Conservation (phyloP, 2,113 vertebrate genomes). For the Phaetusa simplex region DNA sequence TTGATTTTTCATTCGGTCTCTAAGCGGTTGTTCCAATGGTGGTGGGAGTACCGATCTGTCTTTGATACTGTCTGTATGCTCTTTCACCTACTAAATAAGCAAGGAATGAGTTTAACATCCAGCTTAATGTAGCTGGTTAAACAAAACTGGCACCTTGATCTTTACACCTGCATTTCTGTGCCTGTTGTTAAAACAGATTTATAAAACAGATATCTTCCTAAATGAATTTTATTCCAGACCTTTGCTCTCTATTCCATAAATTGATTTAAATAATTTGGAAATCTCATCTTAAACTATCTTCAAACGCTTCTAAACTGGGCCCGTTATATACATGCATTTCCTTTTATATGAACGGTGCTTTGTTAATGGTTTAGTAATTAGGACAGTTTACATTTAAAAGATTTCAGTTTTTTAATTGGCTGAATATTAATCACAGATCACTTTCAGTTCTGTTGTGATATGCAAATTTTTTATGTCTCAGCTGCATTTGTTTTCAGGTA, state of each 20-base stretch:
- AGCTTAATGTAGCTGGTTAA: background rate
- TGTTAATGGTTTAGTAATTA: slow-evolving; percentile 31
- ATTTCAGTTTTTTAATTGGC: slow-evolving; percentile 37
- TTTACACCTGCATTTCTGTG: background rate
- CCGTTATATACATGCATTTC: background rate
- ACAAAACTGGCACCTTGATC: background rate
- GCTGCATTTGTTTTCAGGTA: slow-evolving; percentile 55
- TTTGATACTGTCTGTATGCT: background rate
- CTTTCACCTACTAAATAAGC: background rate
- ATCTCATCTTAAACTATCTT: background rate
- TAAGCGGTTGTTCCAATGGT: background rate
- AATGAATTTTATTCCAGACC: background rate
- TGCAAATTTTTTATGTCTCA: slow-evolving; percentile 43
- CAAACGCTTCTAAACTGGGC: background rate
- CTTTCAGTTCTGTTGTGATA: slow-evolving; percentile 43
- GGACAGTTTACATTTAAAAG: slow-evolving; percentile 52
- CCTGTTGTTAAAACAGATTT: background rate
- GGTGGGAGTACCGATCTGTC: background rate
- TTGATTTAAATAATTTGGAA: background rate
- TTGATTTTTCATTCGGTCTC: background rate
- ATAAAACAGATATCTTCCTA: background rate
- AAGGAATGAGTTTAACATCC: background rate
- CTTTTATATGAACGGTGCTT: slow-evolving; percentile 31
- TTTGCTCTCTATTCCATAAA: background rate
- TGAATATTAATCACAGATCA: slow-evolving; percentile 45